Conservation (phyloP, 1,140 invertebrate species). For the Trigoniulus corallinus region DNA sequence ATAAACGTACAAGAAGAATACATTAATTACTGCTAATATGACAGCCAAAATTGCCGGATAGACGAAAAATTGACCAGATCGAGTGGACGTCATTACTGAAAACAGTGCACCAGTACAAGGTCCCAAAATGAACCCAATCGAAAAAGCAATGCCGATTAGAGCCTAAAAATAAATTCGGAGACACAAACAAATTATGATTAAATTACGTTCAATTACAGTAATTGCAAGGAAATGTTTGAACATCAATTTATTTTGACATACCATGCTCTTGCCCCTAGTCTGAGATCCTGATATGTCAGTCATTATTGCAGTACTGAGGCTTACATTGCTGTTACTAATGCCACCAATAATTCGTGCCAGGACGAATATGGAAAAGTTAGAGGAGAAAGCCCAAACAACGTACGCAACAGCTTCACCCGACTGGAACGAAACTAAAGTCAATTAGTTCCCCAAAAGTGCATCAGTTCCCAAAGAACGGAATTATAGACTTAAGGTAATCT, state of each 20-base stretch:
- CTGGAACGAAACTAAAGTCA: slow-evolving; percentile 35
- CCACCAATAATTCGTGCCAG: slow-evolving; percentile 84
- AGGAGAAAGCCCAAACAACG: slow-evolving; percentile 71
- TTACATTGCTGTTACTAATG: slow-evolving; percentile 91
- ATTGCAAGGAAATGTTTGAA: slow-evolving; percentile 6
- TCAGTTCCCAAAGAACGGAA: too few relatives aligned
- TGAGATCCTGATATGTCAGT: slow-evolving; percentile 72
- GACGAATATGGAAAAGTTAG: slow-evolving; percentile 80
- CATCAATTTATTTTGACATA: slow-evolving; percentile 26
- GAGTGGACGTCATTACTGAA: slow-evolving; percentile 43
- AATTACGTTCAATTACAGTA: slow-evolving; percentile 10
- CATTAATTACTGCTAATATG: slow-evolving; percentile 52
- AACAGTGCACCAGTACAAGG: slow-evolving; percentile 88
- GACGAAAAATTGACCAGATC: slow-evolving; percentile 52
- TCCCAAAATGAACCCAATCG: slow-evolving; percentile 88
- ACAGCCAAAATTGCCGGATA: slow-evolving; percentile 75
- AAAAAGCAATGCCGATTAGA: slow-evolving; percentile 90
- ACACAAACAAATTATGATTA: slow-evolving; percentile 7
- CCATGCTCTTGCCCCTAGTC: slow-evolving; percentile 84
- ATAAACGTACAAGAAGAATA: slow-evolving; percentile 53
- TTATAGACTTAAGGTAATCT: slow-evolving; percentile 6
- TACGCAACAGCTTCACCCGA: slow-evolving; percentile 69
- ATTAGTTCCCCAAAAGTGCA: too few relatives aligned
- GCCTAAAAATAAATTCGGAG: slow-evolving; percentile 46
- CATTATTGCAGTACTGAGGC: slow-evolving; percentile 84